phyloP scores from a whole-genome alignment of 2,113 vertebrate species.

The Sceloporus tristichus region DNA sequence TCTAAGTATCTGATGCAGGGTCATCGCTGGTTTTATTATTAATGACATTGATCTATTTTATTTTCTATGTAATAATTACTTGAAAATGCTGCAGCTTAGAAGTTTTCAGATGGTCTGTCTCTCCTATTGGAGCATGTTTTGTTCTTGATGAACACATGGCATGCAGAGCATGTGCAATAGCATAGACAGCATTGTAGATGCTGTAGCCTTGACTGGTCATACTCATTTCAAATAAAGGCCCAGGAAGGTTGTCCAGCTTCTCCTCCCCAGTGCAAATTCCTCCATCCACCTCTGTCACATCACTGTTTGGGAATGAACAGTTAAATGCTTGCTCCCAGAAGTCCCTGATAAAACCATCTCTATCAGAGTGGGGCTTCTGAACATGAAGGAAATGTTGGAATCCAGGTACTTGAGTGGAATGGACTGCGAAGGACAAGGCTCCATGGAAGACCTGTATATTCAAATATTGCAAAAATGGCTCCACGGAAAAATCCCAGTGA shows the following conservation, averaged over 20 bases:
- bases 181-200: conserved; percentile 26
- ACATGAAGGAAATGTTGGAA: neutral
- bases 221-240: conserved; percentile 3
- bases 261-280: neutral
- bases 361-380: neutral
- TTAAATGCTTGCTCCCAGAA: conserved; percentile 16
- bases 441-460: conserved; percentile 5
- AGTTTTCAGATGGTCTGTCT: neutral
- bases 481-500: neutral
- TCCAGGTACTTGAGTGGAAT: neutral
- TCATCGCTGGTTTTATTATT: neutral
- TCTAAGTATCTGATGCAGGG: neutral
- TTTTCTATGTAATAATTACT: neutral
- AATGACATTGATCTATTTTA: too few relatives aligned
- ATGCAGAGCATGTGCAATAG: conserved; percentile 8
- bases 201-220: conserved; percentile 29
- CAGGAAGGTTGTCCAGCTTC: conserved; percentile 9
- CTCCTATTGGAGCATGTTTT: too few relatives aligned
- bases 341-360: conserved; percentile 23
- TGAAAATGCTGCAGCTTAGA: neutral
- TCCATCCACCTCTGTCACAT: neutral
- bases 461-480: neutral
- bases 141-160: neutral
- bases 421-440: neutral
- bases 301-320: neutral